Percentiles rank a stretch among this genome's conserved stretches.
Conservation (phyloP, 2,797 vertebrate genomes). For the Paramormyrops hopkinsi region DNA sequence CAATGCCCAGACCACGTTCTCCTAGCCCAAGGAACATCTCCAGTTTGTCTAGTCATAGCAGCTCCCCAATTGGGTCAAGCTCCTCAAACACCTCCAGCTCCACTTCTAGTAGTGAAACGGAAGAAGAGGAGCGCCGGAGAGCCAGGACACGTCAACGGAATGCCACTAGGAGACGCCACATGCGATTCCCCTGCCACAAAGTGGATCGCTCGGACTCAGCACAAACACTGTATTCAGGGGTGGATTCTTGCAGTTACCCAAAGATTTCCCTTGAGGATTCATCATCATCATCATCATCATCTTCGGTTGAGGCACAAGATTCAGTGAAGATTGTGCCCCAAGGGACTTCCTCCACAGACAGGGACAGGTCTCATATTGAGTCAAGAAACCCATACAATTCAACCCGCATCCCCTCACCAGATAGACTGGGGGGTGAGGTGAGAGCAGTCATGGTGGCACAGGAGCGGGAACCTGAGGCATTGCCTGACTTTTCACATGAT, state of each 20-base stretch:
- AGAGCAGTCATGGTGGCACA: conserved; percentile 33
- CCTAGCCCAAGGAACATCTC: conserved; percentile 85
- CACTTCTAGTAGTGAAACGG: conserved; percentile 76
- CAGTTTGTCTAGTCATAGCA: conserved; percentile 75
- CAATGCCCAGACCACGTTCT: conserved; percentile 84
- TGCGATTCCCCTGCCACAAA: conserved; percentile 57
- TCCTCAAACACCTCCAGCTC: conserved; percentile 75
- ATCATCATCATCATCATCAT: conserved; percentile 59
- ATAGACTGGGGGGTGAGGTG: conserved; percentile 39
- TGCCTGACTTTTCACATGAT: conserved; percentile 25
- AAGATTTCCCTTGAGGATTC: conserved; percentile 81
- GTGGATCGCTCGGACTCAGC: conserved; percentile 67
- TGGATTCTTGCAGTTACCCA: conserved; percentile 84
- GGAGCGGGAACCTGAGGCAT: conserved; percentile 24
- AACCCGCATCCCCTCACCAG: conserved; percentile 54
- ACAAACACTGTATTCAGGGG: conserved; percentile 67
- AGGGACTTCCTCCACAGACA: conserved; percentile 26
- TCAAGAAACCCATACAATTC: conserved; percentile 50
- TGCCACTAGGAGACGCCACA: conserved; percentile 72
- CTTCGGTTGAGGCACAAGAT: conserved; percentile 47
- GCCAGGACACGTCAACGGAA: conserved; percentile 74
- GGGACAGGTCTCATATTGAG: conserved; percentile 41
- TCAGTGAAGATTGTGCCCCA: conserved; percentile 32
- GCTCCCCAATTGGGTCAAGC: conserved; percentile 71
- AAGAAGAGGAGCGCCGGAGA: conserved; percentile 73